phyloP scores from a whole-genome alignment of 1,140 invertebrate species.

The Asobara japonica region DNA sequence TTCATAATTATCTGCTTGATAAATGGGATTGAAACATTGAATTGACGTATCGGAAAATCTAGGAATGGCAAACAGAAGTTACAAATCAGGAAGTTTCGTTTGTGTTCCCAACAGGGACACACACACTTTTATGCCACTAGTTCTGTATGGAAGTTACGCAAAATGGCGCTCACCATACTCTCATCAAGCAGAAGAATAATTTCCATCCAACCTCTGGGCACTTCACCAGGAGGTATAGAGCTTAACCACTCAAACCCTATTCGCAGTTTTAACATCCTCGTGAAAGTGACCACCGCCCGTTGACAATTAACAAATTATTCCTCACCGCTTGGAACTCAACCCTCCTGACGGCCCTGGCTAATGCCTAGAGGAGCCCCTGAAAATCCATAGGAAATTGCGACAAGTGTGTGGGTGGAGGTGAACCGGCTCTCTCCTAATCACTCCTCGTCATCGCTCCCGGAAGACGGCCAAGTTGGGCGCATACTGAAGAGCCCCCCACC shows the following conservation, averaged over 20 bases:
- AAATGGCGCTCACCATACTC: too few relatives aligned
- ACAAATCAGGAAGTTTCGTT: too few relatives aligned
- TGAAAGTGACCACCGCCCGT: neutral
- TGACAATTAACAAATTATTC: neutral
- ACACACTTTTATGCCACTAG: too few relatives aligned
- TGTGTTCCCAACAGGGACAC: too few relatives aligned
- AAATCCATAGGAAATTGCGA: neutral
- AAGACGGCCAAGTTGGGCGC: neutral
- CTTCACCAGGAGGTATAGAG: too few relatives aligned
- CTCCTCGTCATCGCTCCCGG: neutral
- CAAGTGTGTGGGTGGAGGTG: neutral
- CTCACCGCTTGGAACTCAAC: neutral
- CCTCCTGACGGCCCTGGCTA: neutral
- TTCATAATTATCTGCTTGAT: too few relatives aligned
- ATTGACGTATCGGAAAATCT: too few relatives aligned
- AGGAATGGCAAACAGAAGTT: too few relatives aligned
- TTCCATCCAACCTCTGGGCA: too few relatives aligned
- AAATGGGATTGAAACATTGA: too few relatives aligned
- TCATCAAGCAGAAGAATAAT: too few relatives aligned
- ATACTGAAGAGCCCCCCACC: neutral
- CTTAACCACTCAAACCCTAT: neutral
- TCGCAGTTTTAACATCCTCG: neutral
- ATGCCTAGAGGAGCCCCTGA: neutral
- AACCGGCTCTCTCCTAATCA: neutral
- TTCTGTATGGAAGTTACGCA: too few relatives aligned